Evolutionary conservation across 2,797 vertebrate genomes (phyloP).

Genomic region (Martes flavigula): DNA sequence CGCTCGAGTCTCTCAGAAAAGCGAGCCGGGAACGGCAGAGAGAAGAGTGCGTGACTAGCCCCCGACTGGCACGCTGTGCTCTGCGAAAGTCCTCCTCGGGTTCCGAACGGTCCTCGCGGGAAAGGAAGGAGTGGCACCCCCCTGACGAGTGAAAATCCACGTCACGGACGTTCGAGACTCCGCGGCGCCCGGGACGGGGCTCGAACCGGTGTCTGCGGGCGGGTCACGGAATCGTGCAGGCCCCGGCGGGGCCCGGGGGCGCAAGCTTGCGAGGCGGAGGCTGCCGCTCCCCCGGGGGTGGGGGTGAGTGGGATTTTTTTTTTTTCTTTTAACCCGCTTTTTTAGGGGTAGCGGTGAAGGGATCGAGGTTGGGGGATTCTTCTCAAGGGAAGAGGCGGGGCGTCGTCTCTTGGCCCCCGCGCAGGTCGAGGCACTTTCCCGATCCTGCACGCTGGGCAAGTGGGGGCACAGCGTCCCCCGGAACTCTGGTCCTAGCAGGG

Average conservation of each 20-base stretch:
- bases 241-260: neutral
- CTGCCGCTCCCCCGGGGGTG: neutral
- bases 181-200: neutral
- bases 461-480: constrained; percentile 12
- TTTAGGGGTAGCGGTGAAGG: neutral
- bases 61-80: neutral
- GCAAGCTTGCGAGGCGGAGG: neutral
- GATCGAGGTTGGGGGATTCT: neutral
- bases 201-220: neutral
- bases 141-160: neutral
- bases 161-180: neutral
- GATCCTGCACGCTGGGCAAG: neutral
- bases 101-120: neutral
- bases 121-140: neutral
- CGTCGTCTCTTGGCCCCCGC: neutral
- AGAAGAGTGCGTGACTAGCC: neutral
- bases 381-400: neutral
- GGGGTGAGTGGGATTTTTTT: neutral
- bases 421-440: neutral
- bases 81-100: neutral
- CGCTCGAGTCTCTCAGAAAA: neutral
- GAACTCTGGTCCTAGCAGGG: constrained; percentile 27
- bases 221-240: neutral
- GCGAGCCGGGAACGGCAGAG: neutral
- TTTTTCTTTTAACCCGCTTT: neutral